Evolutionary conservation across 2,113 vertebrate species (phyloP).

Genomic region (Cettia cetti): DNA sequence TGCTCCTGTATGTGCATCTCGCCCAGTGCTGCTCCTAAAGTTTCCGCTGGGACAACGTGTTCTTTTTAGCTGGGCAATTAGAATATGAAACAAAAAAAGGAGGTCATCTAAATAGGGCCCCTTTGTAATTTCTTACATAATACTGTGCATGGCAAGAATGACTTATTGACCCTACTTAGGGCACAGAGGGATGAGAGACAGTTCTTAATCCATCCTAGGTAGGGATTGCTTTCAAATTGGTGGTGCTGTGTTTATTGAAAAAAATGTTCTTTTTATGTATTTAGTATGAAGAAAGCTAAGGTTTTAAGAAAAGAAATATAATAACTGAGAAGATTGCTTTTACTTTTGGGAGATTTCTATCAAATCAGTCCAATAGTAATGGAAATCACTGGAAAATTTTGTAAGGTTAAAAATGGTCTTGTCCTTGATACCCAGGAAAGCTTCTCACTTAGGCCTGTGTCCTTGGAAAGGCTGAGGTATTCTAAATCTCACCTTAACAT

Average conservation of each 20-base stretch:
- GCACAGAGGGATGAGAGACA: background rate
- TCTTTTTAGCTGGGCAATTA: background rate
- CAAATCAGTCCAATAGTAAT: background rate
- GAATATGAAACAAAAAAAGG: background rate
- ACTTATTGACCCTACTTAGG: background rate
- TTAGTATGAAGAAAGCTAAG: background rate
- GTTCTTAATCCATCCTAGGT: background rate
- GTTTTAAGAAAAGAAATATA: background rate
- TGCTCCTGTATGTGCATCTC: fast-evolving
- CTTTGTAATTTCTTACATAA: background rate
- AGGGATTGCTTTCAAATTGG: background rate
- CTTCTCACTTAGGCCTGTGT: background rate
- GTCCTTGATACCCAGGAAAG: background rate
- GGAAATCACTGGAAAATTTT: background rate
- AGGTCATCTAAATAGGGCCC: background rate
- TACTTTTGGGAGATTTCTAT: background rate
- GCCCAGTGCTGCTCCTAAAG: background rate
- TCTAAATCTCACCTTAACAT: background rate
- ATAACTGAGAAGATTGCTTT: background rate
- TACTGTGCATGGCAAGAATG: background rate
- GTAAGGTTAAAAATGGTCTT: background rate
- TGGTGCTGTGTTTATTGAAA: background rate
- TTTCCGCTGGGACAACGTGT: background rate
- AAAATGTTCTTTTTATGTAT: background rate
- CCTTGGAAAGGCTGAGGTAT: background rate